Percentiles rank a stretch among this genome's conserved stretches.
These are phyloP conservation scores for Poliocrania exsul DNA, from an alignment of 2,797 vertebrate species.

Conservation along the genomic window DNA sequence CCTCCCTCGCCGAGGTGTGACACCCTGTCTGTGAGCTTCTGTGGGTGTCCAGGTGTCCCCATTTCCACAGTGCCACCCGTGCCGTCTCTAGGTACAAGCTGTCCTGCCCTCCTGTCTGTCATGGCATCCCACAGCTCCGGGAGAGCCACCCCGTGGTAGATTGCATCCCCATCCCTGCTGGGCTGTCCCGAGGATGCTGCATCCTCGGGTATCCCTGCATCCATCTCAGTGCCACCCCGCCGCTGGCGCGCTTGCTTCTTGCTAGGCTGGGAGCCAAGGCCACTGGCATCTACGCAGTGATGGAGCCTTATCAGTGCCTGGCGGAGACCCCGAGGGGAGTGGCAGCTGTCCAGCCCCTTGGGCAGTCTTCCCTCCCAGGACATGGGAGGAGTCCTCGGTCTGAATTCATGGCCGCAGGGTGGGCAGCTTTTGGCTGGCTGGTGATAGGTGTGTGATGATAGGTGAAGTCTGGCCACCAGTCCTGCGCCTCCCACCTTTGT, in stretches of 20 bases:
- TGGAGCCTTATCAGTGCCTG: background rate
- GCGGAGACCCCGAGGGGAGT: background rate
- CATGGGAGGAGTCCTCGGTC: background rate
- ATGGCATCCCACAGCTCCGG: background rate
- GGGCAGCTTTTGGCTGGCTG: background rate
- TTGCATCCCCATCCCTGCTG: background rate
- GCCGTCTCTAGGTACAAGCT: background rate
- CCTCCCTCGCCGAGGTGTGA: background rate
- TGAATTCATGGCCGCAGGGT: background rate
- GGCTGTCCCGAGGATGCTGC: background rate
- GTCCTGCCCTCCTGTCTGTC: background rate
- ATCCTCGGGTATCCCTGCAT: background rate
- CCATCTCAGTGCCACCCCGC: rapidly evolving
- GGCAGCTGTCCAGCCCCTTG: background rate
- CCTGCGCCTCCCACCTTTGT: background rate
- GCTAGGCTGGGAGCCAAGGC: background rate
- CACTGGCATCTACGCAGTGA: background rate
- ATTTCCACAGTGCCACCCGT: background rate
- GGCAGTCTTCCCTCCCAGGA: background rate
- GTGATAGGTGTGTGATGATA: background rate
- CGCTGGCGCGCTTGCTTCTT: background rate
- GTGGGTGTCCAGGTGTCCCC: background rate
- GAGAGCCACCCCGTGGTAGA: background rate
- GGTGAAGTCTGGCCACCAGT: rapidly evolving
- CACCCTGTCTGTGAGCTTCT: background rate